phyloP scores from a whole-genome alignment of 2,888 invertebrate genomes.

The Lymantria monacha region DNA sequence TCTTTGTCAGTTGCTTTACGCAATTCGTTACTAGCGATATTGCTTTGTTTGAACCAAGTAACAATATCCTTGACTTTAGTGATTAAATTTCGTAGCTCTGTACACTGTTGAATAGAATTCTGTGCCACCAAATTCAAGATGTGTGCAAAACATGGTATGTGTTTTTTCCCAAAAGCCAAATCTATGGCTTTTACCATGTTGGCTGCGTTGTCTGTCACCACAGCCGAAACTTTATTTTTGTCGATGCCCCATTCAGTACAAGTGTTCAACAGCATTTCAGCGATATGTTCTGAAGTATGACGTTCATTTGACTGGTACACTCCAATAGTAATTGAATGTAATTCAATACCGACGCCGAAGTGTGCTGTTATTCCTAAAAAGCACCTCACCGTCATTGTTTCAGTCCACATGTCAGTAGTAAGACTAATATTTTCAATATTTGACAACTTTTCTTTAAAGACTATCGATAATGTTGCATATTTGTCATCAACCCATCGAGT shows the following conservation, averaged over 20 bases:
- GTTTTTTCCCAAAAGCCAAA: constrained; percentile 8
- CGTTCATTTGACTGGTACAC: constrained; percentile 32
- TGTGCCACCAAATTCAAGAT: constrained; percentile 29
- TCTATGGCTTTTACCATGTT: constrained; percentile 27
- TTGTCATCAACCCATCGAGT: no score
- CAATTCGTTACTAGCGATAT: constrained; percentile 22
- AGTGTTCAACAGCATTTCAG: constrained; percentile 6
- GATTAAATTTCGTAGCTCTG: constrained; percentile 24
- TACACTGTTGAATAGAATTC: constrained; percentile 9
- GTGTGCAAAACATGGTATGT: background rate
- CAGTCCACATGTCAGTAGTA: constrained; percentile 38
- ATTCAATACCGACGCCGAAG: constrained; percentile 38
- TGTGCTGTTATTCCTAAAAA: constrained; percentile 39
- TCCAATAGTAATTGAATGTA: constrained; percentile 37
- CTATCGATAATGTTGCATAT: background rate
- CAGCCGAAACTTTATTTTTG: constrained; percentile 1
- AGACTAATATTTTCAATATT: constrained; percentile 25
- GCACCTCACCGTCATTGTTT: constrained; percentile 3
- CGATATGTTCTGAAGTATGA: constrained; percentile 17
- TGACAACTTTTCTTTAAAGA: constrained; percentile 1
- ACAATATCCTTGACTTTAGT: constrained; percentile 36
- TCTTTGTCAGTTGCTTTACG: constrained; percentile 9
- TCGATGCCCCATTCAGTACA: constrained; percentile 6
- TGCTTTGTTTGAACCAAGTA: constrained; percentile 32
- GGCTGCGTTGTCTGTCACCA: constrained; percentile 24